These are phyloP conservation scores for Acanthochromis polyacanthus DNA, from an alignment of 2,113 vertebrate genomes.

Conservation along the genomic window DNA sequence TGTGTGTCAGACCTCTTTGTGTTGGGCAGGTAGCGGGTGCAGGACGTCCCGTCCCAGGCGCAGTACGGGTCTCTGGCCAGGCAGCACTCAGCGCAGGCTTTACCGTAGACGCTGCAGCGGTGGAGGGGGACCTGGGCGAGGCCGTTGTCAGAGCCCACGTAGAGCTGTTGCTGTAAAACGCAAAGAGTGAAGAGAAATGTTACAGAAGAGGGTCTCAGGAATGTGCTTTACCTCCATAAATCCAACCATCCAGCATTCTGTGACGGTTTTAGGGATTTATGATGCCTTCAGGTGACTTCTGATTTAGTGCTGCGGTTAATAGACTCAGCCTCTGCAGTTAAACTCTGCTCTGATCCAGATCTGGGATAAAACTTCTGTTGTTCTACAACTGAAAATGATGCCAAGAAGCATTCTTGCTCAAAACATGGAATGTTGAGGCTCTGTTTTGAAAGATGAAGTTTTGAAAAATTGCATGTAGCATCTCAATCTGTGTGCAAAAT, in stretches of 20 bases:
- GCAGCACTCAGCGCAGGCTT: constrained; percentile 96
- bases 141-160: constrained; percentile 87
- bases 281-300: background rate
- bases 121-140: constrained; percentile 94
- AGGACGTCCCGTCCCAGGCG: constrained; percentile 94
- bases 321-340: background rate
- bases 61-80: constrained; percentile 98
- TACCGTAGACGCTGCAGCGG: constrained; percentile 93
- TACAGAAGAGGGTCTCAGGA: background rate
- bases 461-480: too few species aligned
- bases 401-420: background rate
- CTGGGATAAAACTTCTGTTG: too few species aligned
- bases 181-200: background rate
- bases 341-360: background rate
- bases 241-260: background rate
- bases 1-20: constrained; percentile 88
- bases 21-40: constrained; percentile 94
- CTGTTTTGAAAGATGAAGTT: background rate
- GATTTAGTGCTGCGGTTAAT: background rate
- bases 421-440: too few species aligned
- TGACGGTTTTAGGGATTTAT: background rate
- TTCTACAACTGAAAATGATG: too few species aligned
- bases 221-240: background rate
- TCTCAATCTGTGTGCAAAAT: too few species aligned
- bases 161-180: constrained; percentile 93